Evolutionary conservation across 1,140 invertebrate genomes (phyloP), one percentile per base, ranked within the genome.

Genomic region (Tetranychus urticae): DNA sequence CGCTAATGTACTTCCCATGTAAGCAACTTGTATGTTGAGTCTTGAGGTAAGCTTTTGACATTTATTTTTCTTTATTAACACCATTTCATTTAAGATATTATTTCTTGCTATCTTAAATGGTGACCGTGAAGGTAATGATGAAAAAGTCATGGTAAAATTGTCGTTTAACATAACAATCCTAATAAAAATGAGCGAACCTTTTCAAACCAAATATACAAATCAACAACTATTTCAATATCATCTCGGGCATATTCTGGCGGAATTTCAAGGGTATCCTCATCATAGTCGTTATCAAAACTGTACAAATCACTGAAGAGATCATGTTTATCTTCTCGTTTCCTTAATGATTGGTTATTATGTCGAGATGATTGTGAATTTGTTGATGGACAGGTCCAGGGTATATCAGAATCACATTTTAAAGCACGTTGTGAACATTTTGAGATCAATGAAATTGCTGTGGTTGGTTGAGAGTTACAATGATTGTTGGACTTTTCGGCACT

Each of bases 361-460:
- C n/a, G 58, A 39, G 13, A 37, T 35, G 33, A 14, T 58, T 10
- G 58, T 14, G 42, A 59, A 56, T 63, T 63, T 60, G 60, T 62
- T 4, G 61, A 60, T 10, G 56, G 33, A 63, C 56, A 34, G 36
- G 36, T 50, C 39, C 54, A 57, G 33, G 34, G 56, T 34, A 23
- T 31, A 60, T 63, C 37, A 33, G 46, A 14, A 23, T 23, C n/a
- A 52, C 36, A 12, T 37, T 46, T 31, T 13, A 31, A 45, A 37
- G 39, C 56, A 64, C 56, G 70, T 68, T 46, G 69, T 67, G 39
- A 66, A 61, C 33, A 71, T 68, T 45, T 68, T 63, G 48, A 67
- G 67, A 31, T 56, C 23, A 14, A 37, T 64, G 50, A 45, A 31
- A 36, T 14, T 39, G 42, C 3, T 36, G 2, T 0, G 31, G 31